Percentiles rank a stretch among this genome's conserved stretches.
Conservation (phyloP, 2,113 vertebrate genomes). For the Cyanoliseus patagonus region DNA sequence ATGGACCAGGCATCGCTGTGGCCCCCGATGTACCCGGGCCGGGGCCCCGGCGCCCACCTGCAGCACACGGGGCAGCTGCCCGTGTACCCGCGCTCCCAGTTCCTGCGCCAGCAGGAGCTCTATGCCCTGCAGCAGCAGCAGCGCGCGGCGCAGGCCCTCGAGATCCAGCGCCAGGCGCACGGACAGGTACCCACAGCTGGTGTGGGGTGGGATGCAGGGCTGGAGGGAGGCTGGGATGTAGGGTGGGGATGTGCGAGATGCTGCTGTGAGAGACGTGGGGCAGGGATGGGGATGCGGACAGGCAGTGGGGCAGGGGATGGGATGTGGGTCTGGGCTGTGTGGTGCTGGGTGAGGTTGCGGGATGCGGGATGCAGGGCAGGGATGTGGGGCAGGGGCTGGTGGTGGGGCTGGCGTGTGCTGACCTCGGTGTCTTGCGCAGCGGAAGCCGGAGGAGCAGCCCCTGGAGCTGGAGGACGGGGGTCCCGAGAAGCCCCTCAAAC, state of each 20-base stretch:
- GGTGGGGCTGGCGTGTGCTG: accelerated
- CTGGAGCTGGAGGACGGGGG: slow-evolving; percentile 82
- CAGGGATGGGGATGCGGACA: background rate
- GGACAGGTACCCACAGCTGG: slow-evolving; percentile 14
- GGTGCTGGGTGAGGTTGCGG: no score
- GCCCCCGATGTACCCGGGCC: slow-evolving; percentile 91
- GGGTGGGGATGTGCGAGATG: no score
- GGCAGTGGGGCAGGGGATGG: background rate
- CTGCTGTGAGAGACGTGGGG: background rate
- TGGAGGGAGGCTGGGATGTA: background rate
- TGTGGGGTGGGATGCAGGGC: background rate
- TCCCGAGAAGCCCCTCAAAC: slow-evolving; percentile 84
- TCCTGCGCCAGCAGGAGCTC: slow-evolving; percentile 94
- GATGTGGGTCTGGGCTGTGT: background rate
- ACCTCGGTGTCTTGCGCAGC: slow-evolving; percentile 58
- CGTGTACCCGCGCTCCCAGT: slow-evolving; percentile 90
- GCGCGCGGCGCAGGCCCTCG: slow-evolving; percentile 76
- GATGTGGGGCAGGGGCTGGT: background rate
- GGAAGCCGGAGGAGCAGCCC: slow-evolving; percentile 83
- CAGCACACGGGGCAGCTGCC: slow-evolving; percentile 90
- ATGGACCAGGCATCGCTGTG: slow-evolving; percentile 96
- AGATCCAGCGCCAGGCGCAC: slow-evolving; percentile 73
- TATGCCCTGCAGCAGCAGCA: slow-evolving; percentile 91
- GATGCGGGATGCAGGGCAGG: no score
- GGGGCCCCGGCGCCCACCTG: slow-evolving; percentile 89